Base-by-base conservation (phyloP, 2,888 invertebrate genomes). In the Eupithecia exiguata region DNA sequence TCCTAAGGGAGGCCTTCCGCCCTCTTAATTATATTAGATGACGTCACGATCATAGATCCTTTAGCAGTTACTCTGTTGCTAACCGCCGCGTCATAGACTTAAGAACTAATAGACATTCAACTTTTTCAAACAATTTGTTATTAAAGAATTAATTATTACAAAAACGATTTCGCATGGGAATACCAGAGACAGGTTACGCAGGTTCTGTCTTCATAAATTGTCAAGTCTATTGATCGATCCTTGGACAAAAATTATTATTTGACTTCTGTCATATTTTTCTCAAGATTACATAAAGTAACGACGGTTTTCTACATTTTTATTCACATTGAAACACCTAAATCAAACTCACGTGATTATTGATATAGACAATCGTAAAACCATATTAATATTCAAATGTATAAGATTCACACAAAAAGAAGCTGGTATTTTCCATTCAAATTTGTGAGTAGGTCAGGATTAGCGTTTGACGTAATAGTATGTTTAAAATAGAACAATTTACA, bases 31-130 rank as follows among this genome's bases (percentile, higher is more conserved):
- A 67, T 72, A 72, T 72, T 72, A 72, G 21, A 49, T 70, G 72
- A 71, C 72, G 69, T 74, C 77, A 74, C 70, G 5, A 38, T 3
- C 74, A 74, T 63, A 75, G 75, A 68, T 65, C 43, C 46, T 35
- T 40, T 21, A 70, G 68, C 35, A 69, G 58, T 53, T 70, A 46
- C 65, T 68, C 53, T 72, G 75, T 75, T 75, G 70, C 75, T 75
- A 75, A 62, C 70, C 68, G 68, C 72, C 30, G 21, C 16, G 18
- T 10, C 63, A 66, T 66, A 75, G 75, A 70, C 30, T 10, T 75
- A 70, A 14, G 18, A 70, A 70, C 10, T 35, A 40, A 25, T 1
- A 16, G 65, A 69, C 53, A 18, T 25, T 46, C 21, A 53, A 21
- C 10, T 21, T 53, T 46, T 53, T 5, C 10, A 53, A 21, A 49